Evolutionary conservation across 2,113 vertebrate species (phyloP), one percentile per base, ranked within the genome.

Genomic region (Albula goreensis): DNA sequence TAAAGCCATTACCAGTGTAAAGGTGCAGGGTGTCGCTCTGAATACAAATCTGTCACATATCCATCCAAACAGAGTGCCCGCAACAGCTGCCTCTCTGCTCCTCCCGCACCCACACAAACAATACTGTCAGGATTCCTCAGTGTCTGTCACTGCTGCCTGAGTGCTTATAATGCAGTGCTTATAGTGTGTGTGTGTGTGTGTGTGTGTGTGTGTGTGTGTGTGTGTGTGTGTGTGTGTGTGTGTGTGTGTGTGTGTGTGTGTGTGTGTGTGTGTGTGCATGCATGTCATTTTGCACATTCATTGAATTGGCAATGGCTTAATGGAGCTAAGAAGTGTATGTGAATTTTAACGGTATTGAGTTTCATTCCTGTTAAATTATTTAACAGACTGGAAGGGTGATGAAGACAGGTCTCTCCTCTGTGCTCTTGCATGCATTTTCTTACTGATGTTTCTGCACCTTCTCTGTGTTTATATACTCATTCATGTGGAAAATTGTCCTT

Each of bases 381-480:
- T 57, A 83, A 10, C 17, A 8, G 60, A 9, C 13, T 15, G 63
- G 15, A 49, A 50, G 11, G 48, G 60, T 50, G 82, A 50, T n/a
- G 60, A 70, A 70, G 82, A 19, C 74, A 80, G n/a, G 12, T 77
- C 41, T 52, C 80, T 80, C 79, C 17, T 74, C 50, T 41, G 13
- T 53, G 25, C 79, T 70, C 8, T 41, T 25, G n/a, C 52, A 12
- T 50, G 10, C n/a, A 1, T 87, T 78, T 79, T 7, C 19, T 50
- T 66, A 51, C 63, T 13, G 11, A 57, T 48, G 17, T 41, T 10
- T 50, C 22, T 5, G 49, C 49, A 79, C 84, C 25, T 19, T 56
- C 25, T 22, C 57, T 48, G 48, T 83, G 13, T 22, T 84, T 85
- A 63, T 57, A 89, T 78, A 83, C 79, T 90, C 48, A 53, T 81